Evolutionary conservation across 2,888 invertebrate species (phyloP).

Genomic region (Cephus pygmeus): DNA sequence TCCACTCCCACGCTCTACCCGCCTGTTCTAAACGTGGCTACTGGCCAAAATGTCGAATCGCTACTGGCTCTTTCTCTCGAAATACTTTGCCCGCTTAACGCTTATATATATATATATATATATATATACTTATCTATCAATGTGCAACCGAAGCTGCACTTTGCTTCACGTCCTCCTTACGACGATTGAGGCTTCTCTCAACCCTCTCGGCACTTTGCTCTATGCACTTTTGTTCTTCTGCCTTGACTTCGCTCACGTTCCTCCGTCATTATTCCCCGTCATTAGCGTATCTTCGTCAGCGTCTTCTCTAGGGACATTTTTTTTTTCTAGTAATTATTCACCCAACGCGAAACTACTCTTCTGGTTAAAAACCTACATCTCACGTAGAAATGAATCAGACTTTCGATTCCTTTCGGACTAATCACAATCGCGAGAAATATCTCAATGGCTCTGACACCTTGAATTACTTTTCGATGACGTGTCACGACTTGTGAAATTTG

Average conservation of each 20-base stretch:
- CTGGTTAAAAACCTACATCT: background rate
- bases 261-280: conserved; percentile 9
- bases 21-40: background rate
- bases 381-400: background rate
- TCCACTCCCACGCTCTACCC: conserved; percentile 45
- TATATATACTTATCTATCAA: background rate
- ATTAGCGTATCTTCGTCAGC: conserved; percentile 1
- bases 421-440: background rate
- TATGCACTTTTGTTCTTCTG: no score
- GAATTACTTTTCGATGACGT: background rate
- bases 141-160: background rate
- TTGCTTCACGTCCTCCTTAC: background rate
- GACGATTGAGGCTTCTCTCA: background rate
- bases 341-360: background rate
- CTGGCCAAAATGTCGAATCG: background rate
- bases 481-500: background rate
- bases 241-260: background rate
- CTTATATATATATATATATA: background rate
- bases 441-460: background rate
- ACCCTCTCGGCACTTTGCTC: background rate
- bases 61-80: conserved; percentile 1
- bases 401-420: background rate
- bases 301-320: background rate
- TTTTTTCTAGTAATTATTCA: background rate
- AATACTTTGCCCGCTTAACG: background rate